Evolutionary conservation across 1,140 invertebrate species (phyloP).

Genomic region (Drosophila setifemur): DNA sequence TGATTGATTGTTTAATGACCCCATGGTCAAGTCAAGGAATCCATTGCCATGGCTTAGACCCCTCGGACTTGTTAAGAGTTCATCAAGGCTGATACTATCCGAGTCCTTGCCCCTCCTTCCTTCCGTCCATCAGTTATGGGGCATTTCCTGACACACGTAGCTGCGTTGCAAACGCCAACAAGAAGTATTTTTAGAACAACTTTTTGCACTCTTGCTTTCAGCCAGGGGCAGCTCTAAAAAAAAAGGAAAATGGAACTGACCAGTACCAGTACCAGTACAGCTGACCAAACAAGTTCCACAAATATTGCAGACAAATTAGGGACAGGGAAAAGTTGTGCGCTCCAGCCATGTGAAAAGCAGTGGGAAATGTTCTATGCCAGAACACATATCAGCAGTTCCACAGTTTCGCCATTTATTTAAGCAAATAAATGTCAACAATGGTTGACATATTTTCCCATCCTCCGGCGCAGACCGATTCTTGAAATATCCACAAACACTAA

Average conservation of each 20-base stretch:
- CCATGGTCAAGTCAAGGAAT: not conserved
- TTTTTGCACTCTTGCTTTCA: slow-evolving; percentile 64
- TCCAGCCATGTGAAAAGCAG: slow-evolving; percentile 2
- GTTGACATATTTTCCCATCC: slow-evolving; percentile 17
- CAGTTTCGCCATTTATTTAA: slow-evolving; percentile 22
- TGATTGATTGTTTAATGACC: slow-evolving; percentile 35
- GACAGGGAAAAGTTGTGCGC: not conserved
- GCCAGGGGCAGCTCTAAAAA: slow-evolving; percentile 12
- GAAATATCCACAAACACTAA: not conserved
- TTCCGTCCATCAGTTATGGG: slow-evolving; percentile 11
- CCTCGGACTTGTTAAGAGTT: slow-evolving; percentile 40
- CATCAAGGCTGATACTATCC: slow-evolving; percentile 19
- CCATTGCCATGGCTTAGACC: not conserved
- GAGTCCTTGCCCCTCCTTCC: not conserved
- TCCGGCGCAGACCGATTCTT: not conserved
- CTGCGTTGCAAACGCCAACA: not conserved
- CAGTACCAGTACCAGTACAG: slow-evolving; percentile 16
- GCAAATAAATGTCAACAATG: slow-evolving; percentile 42
- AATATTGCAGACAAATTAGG: not conserved
- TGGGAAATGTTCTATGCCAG: slow-evolving; percentile 1
- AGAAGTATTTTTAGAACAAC: slow-evolving; percentile 26
- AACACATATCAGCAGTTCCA: slow-evolving; percentile 7
- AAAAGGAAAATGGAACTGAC: slow-evolving; percentile 21
- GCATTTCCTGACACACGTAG: slow-evolving; percentile 20
- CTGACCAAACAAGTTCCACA: slow-evolving; percentile 23